Evolutionary conservation across 2,113 vertebrate species (phyloP).

Genomic region (Petroica traversi): DNA sequence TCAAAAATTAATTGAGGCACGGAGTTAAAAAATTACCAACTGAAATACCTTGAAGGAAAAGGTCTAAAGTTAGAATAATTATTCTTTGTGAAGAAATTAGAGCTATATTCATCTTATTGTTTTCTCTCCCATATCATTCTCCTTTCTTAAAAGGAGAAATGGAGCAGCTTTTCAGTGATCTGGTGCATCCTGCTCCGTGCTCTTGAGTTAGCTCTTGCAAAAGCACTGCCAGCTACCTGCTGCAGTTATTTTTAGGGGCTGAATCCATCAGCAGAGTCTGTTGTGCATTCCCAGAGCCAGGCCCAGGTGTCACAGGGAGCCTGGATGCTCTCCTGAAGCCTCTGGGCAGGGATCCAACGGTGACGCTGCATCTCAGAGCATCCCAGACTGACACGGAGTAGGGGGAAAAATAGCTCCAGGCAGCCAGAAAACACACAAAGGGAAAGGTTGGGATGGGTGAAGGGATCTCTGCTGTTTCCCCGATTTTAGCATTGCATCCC

Average conservation of each 20-base stretch:
- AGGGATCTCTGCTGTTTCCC: too few relatives aligned
- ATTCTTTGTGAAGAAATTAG: background rate
- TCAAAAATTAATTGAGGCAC: background rate
- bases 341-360: background rate
- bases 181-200: background rate
- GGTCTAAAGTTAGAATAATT: background rate
- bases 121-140: background rate
- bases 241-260: slow-evolving; percentile 33
- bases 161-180: background rate
- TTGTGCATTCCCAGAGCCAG: slow-evolving; percentile 17
- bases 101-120: too few relatives aligned
- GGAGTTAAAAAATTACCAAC: background rate
- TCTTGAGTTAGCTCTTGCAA: background rate
- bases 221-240: background rate
- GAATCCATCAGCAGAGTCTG: background rate
- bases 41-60: background rate
- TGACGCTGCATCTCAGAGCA: background rate
- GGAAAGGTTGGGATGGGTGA: background rate
- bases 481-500: rapidly evolving
- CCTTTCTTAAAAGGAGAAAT: background rate
- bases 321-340: background rate
- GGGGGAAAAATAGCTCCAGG: background rate
- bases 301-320: background rate
- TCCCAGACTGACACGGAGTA: background rate
- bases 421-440: background rate